Evolutionary conservation across 2,888 invertebrate species (phyloP), one percentile per base, ranked within the genome.

Genomic region (Macrostomum cliftonense): DNA sequence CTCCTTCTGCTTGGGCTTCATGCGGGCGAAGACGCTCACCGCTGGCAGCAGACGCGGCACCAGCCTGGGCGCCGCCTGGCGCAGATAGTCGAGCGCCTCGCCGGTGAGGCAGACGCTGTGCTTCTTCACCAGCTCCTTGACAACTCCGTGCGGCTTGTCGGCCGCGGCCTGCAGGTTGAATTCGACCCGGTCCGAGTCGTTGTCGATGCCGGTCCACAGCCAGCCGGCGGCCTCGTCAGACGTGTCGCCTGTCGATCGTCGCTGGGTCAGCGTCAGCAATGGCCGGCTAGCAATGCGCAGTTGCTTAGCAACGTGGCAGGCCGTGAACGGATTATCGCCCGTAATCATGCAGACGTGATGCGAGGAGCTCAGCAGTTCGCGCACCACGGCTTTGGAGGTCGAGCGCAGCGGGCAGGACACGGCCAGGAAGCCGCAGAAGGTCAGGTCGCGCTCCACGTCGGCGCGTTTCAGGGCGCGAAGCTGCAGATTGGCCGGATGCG

Each of bases 141-240:
- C 57, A 5, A 63, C 62, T 36, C 53, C 55, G 9, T 14, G 9
- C 2, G 54, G 83, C 54, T 79, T 78, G 42, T 62, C 61, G 0
- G 83, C 83, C 64, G 99, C 89, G 58, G 80, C 79, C 49, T 93
- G 70, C 68, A 93, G 91, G 61, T 81, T 82, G 7, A 91, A 93
- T 1, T 99, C 95, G 68, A 99, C 93, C 67, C 97, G 97, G 2
- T 97, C 99, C 0, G 99, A 99, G 53, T 99, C 70, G 0, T 95
- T 91, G 73, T 93, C 97, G 68, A 99, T 97, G 36, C 99, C 99
- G 7, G 97, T 99, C 42, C 99, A 99, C 93, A 99, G 99, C 1
- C 83, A 81, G 64, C 79, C 91, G 63, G n/a, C n/a, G n/a, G n/a
- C n/a, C n/a, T n/a, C n/a, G 28, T 28, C 28, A 4, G 4, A 9